phyloP scores from a whole-genome alignment of 64 coral and sea anemone genomes.

The Hydrozoanthus tunicans region DNA sequence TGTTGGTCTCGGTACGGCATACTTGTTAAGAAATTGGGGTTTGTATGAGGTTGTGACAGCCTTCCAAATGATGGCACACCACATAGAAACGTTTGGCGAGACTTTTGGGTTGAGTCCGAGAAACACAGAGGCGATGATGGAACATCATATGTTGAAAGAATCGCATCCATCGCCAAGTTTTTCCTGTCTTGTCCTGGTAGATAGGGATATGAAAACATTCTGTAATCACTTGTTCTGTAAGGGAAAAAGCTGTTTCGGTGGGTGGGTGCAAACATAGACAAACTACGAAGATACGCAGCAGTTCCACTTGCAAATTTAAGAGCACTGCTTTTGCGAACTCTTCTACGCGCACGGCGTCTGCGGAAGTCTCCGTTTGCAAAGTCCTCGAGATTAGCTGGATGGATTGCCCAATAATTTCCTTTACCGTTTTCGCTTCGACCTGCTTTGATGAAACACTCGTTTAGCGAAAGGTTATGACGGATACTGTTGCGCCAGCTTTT shows the following conservation, averaged over 20 bases:
- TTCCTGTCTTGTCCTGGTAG: conserved; percentile 53
- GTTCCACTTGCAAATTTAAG: conserved; percentile 70
- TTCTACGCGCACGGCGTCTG: conserved; percentile 77
- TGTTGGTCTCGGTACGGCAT: background rate
- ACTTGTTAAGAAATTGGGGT: background rate
- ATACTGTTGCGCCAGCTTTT: conserved; percentile 99
- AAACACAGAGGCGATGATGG: background rate
- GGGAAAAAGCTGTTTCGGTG: conserved; percentile 42
- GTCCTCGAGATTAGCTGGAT: conserved; percentile 93
- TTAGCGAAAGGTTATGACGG: conserved; percentile 90
- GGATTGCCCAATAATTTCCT: conserved; percentile 98
- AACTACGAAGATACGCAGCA: conserved; percentile 57
- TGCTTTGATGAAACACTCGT: conserved; percentile 98
- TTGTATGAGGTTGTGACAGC: conserved; percentile 6
- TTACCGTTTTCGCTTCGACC: conserved; percentile 98
- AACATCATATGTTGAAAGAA: conserved; percentile 46
- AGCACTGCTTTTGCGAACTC: conserved; percentile 84
- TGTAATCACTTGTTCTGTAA: conserved; percentile 66
- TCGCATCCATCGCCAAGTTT: conserved; percentile 69
- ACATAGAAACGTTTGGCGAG: background rate
- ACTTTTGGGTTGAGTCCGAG: conserved; percentile 2
- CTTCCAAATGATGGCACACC: background rate
- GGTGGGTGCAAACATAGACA: conserved; percentile 36
- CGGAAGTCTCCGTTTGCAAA: conserved; percentile 99
- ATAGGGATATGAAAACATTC: conserved; percentile 45